Base-by-base conservation (phyloP, 2,113 vertebrate species). In the Nanorana parkeri region DNA sequence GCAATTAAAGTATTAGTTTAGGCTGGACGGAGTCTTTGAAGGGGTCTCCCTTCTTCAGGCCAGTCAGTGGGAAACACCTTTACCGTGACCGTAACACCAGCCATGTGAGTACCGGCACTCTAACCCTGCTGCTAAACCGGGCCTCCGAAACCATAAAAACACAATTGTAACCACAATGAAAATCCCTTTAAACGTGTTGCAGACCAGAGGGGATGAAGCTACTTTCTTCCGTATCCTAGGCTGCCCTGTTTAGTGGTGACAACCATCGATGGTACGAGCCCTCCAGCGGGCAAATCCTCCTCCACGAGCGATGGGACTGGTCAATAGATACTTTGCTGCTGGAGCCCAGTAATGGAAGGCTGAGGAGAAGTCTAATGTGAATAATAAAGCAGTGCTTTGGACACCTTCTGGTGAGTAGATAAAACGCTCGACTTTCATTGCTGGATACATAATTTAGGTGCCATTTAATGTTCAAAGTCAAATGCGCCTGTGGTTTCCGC, bases 341-440 rank as follows among this genome's bases (percentile, higher is more conserved):
- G 68, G 58, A 52, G 68, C 24, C 23, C 11, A 41, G 79, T 73
- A 73, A 81, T 81, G 79, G 79, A 81, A 2, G 61, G 68, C 60
- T 21, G 23, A 77, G 47, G 61, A 66, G 41, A 77, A 77, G 61
- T 10, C 75, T 66, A 66, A 77, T 77, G 75, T 77, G 65, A 63
- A 28, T 66, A 77, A 76, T 63, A 73, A 81, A 29, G 71, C 80
- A 60, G 16, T 3, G 1, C 21, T 26, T 60, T 32, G 78, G 86
- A 86, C 71, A 83, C 68, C 52, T 61, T 66, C 36, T 81, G 56
- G 61, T 32, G 68, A 77, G 52, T 65, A 68, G 83, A 71, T 63
- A 72, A 86, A 84, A 21, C 51, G 66, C n/a, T 6, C 0, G 58
- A 87, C 85, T 75, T 28, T 0, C 17, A 20, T 63, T 68, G 0